Conservation (phyloP, 2,797 vertebrate species). For the Ara ararauna region DNA sequence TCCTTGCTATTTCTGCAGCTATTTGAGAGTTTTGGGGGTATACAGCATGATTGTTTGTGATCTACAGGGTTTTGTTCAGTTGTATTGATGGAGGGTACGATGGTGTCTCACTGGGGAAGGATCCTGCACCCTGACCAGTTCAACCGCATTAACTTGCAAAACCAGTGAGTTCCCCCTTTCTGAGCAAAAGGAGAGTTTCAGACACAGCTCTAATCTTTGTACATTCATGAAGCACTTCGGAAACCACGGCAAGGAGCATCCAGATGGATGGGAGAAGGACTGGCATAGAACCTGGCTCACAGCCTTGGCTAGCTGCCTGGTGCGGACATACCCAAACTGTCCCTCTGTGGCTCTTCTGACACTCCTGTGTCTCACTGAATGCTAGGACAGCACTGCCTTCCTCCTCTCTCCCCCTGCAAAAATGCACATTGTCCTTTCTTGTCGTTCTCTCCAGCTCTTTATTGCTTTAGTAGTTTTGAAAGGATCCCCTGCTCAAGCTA, state of each 20-base stretch:
- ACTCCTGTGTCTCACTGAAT: neutral
- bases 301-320: neutral
- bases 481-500: neutral
- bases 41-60: neutral
- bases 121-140: fast-evolving
- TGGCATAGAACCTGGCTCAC: neutral
- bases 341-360: neutral
- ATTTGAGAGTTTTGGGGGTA: neutral
- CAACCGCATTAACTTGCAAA: neutral
- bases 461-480: neutral
- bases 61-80: neutral
- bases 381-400: neutral
- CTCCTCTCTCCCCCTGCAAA: neutral
- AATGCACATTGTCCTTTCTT: neutral
- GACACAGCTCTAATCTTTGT: neutral
- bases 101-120: neutral
- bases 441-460: neutral
- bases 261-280: neutral
- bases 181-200: neutral
- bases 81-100: fast-evolving
- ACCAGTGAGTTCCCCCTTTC: neutral
- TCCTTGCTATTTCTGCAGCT: neutral
- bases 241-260: neutral
- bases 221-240: neutral
- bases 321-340: neutral